Conservation (phyloP, 2,888 invertebrate species). For the Pseudococcus longispinus region DNA sequence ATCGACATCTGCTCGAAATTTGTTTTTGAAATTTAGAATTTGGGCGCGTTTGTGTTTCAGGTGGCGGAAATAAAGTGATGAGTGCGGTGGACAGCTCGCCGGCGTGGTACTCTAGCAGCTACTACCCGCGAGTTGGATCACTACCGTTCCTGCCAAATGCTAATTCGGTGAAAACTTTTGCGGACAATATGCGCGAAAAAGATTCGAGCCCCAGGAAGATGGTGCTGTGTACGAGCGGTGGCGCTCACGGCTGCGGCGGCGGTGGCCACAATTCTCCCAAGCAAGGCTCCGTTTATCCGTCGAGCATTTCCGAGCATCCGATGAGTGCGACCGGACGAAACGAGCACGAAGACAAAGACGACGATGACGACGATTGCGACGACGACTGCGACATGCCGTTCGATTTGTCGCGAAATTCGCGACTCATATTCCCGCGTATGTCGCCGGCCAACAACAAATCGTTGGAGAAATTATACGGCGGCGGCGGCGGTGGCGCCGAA, state of each 20-base stretch:
- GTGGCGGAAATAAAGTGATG: conserved; percentile 64
- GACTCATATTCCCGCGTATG: conserved; percentile 60
- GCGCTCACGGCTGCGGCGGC: neutral
- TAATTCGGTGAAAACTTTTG: conserved; percentile 50
- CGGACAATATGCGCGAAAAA: conserved; percentile 84
- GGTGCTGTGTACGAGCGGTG: conserved; percentile 64
- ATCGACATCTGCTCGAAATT: neutral
- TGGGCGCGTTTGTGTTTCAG: conserved; percentile 40
- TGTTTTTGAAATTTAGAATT: neutral
- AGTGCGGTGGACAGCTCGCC: conserved; percentile 76
- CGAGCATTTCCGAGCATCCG: conserved; percentile 55
- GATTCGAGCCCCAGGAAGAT: conserved; percentile 90
- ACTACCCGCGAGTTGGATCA: conserved; percentile 66
- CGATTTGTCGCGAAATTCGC: conserved; percentile 68
- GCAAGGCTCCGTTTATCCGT: conserved; percentile 76
- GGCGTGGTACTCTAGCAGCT: conserved; percentile 63
- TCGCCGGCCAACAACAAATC: conserved; percentile 63
- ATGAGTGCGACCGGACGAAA: conserved; percentile 46
- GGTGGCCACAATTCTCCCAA: conserved; percentile 72
- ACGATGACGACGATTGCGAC: conserved; percentile 59
- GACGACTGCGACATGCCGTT: conserved; percentile 70
- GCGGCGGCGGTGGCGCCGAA: conserved; percentile 58
- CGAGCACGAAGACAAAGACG: conserved; percentile 56
- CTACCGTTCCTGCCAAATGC: conserved; percentile 60
- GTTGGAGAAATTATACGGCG: conserved; percentile 61